These are phyloP conservation scores for Gnatocerus cornutus DNA, from an alignment of 2,888 invertebrate genomes.

Conservation along the genomic window DNA sequence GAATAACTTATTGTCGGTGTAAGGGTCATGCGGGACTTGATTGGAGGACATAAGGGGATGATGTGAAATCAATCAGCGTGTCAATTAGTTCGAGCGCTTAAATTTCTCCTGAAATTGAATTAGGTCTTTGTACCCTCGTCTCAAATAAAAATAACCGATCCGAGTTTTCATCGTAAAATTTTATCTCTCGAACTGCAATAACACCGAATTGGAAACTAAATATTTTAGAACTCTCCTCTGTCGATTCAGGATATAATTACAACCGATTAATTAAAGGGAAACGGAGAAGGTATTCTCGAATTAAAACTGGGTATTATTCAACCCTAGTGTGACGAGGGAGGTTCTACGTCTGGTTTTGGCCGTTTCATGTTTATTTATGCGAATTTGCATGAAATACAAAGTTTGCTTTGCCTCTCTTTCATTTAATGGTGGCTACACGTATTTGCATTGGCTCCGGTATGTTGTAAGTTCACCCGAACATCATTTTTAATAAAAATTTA, in stretches of 20 bases:
- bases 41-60: conserved; percentile 57
- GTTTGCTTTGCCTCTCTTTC: conserved; percentile 44
- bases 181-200: too few relatives aligned
- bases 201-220: too few relatives aligned
- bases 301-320: conserved; percentile 14
- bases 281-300: conserved; percentile 5
- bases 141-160: conserved; percentile 1
- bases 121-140: conserved; percentile 30
- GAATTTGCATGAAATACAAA: conserved; percentile 48
- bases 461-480: conserved; percentile 5
- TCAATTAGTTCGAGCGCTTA: conserved; percentile 63
- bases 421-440: conserved; percentile 18
- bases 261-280: conserved; percentile 15
- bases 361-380: conserved; percentile 50
- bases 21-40: conserved; percentile 39
- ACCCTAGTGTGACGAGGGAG: conserved; percentile 32
- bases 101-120: conserved; percentile 52
- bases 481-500: conserved; percentile 31
- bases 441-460: conserved; percentile 34
- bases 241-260: conserved; percentile 27
- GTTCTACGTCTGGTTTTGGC: conserved; percentile 34
- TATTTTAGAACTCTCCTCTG: not conserved
- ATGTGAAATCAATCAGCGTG: conserved; percentile 66
- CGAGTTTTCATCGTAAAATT: not conserved
- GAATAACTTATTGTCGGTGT: conserved; percentile 11